These are phyloP conservation scores for Phocoena sinus DNA, from an alignment of 2,113 vertebrate genomes.

Conservation along the genomic window DNA sequence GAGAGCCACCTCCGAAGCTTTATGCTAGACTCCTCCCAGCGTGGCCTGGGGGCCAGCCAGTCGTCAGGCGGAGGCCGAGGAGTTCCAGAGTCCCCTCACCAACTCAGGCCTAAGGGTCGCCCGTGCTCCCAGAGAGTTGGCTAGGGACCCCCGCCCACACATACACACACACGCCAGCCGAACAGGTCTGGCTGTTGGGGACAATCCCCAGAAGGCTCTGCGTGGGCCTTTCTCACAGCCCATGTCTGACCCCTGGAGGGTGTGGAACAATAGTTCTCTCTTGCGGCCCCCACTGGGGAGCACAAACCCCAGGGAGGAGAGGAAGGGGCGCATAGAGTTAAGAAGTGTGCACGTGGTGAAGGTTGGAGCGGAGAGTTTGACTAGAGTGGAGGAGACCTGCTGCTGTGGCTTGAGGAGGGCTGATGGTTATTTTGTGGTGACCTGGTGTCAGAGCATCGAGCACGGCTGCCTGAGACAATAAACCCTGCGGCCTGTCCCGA, in stretches of 20 bases:
- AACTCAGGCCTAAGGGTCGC: background rate
- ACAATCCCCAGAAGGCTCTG: background rate
- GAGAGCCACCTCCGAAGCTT: background rate
- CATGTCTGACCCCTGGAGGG: background rate
- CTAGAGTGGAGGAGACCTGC: background rate
- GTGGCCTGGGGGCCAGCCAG: background rate
- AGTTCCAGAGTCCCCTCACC: background rate
- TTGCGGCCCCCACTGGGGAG: background rate
- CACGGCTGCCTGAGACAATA: background rate
- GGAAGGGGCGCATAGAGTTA: background rate
- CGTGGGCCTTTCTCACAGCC: background rate
- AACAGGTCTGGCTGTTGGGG: background rate
- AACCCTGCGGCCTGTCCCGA: background rate
- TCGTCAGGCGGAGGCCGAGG: background rate
- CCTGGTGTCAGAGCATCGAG: background rate
- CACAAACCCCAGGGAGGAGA: background rate
- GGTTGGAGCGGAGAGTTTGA: background rate
- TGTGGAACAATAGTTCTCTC: background rate
- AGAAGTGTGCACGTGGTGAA: background rate
- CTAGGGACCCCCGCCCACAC: background rate
- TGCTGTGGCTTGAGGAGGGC: background rate
- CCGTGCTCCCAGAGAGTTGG: rapidly evolving
- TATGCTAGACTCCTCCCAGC: background rate
- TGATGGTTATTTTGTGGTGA: background rate
- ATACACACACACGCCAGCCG: too few species aligned